Base-by-base conservation (phyloP, 1,140 invertebrate genomes). In the Phymorhynchus buccinoides region DNA sequence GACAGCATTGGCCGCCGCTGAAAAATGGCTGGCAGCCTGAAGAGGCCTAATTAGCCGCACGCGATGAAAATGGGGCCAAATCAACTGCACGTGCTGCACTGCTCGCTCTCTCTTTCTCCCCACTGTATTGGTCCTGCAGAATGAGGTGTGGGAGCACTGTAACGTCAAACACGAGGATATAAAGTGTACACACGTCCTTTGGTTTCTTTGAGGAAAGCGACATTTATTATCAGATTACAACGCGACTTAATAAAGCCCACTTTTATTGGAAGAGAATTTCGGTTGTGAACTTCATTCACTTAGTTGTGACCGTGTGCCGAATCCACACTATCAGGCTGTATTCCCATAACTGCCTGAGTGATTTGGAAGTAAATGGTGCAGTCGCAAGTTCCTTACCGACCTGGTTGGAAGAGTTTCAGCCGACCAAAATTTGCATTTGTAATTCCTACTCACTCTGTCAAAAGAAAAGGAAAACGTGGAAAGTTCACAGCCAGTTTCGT, bases 11-110 rank as follows among this genome's bases (percentile, higher is more conserved):
- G 56, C 56, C 56, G 56, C 56, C 56, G 22, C 56, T 27, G 56
- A 62, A 62, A 27, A 62, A 62, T 62, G 56, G 56, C 56, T 62
- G 56, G 56, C 56, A 62, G 56, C 14, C 56, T 62, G 56, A 27
- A 14, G 56, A 27, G 14, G 56, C 12, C 18, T 62, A 62, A 62
- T 62, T 62, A 62, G 56, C 56, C 56, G 18, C 56, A 62, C 56
- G 56, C 56, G 56, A 62, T 62, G 56, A 62, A 62, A 62, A 62
- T 62, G 56, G 56, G 56, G 56, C n/a, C 56, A 62, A 62, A 62
- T 62, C 56, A 62, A 62, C 56, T 62, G 56, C 56, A 62, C 56
- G 56, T 62, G 56, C 56, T 62, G 22, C 56, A 27, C 56, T n/a
- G 56, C 56, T 62, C 22, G 12, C 48, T 52, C 22, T 18, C 48